Evolutionary conservation across 2,888 invertebrate species (phyloP).

Genomic region (Platerodrilus igneus): DNA sequence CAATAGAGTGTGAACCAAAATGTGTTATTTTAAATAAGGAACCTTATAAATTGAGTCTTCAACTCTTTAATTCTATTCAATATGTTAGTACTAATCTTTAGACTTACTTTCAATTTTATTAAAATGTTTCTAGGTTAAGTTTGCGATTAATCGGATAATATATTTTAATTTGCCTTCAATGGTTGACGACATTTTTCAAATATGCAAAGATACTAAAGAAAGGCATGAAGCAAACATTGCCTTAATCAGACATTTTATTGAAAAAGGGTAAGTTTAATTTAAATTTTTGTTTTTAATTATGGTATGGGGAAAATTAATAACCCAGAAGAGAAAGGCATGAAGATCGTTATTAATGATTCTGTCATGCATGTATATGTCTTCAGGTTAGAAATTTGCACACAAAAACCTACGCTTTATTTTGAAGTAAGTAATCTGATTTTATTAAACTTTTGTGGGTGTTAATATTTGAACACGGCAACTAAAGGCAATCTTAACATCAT

Average conservation of each 20-base stretch:
- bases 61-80: constrained; percentile 5
- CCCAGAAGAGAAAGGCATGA: too few relatives aligned
- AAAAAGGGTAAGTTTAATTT: constrained; percentile 37
- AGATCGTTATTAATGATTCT: too few relatives aligned
- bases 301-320: constrained; percentile 6
- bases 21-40: constrained; percentile 49
- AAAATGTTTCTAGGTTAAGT: constrained; percentile 32
- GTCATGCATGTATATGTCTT: too few relatives aligned
- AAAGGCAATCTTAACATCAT: too few relatives aligned
- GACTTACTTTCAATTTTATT: background rate
- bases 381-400: too few relatives aligned
- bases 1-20: constrained; percentile 44
- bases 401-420: too few relatives aligned
- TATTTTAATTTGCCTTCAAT: constrained; percentile 41
- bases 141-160: constrained; percentile 38
- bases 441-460: too few relatives aligned
- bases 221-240: constrained; percentile 36
- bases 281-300: constrained; percentile 8
- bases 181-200: constrained; percentile 41
- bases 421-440: too few relatives aligned
- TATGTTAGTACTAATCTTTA: constrained; percentile 7
- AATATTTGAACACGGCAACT: too few relatives aligned
- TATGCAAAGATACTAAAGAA: constrained; percentile 31
- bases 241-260: constrained; percentile 39
- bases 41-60: constrained; percentile 29